A percentile compares a stretch with the other conserved stretches of the same genome.
Conservation (phyloP, 2,113 vertebrate species). For the Hirundichthys speculiger region DNA sequence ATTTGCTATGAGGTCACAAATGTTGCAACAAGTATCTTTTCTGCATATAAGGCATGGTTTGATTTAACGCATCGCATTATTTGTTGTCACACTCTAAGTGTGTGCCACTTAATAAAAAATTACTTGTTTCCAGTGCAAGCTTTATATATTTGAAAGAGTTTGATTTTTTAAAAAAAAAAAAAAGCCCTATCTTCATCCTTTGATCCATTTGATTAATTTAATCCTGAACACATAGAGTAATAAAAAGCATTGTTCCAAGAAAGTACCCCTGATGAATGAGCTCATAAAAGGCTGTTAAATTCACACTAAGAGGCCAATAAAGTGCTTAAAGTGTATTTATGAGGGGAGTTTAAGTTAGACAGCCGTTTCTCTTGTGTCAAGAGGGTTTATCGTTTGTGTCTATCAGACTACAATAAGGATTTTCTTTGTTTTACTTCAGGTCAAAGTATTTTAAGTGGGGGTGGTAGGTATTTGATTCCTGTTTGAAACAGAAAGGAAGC, state of each 20-base stretch:
- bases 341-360: neutral
- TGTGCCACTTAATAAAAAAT: conserved; percentile 4
- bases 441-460: no score
- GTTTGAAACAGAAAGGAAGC: conserved; percentile 21
- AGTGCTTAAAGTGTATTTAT: neutral
- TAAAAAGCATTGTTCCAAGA: conserved; percentile 9
- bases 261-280: conserved; percentile 47
- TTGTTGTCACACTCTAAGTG: neutral
- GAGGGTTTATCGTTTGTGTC: neutral
- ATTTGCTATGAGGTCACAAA: neutral
- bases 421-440: conserved; percentile 4
- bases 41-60: conserved; percentile 33
- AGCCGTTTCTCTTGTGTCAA: neutral
- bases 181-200: neutral
- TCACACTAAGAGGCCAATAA: neutral
- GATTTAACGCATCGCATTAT: neutral
- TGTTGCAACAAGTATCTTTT: neutral
- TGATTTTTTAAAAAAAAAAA: neutral
- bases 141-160: neutral
- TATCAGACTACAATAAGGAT: neutral
- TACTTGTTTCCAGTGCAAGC: neutral
- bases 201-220: conserved; percentile 42
- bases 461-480: conserved; percentile 9
- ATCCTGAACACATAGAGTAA: conserved; percentile 1
- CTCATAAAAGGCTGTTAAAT: neutral